Conservation (phyloP, 2,888 invertebrate genomes). For the Dugesia japonica region DNA sequence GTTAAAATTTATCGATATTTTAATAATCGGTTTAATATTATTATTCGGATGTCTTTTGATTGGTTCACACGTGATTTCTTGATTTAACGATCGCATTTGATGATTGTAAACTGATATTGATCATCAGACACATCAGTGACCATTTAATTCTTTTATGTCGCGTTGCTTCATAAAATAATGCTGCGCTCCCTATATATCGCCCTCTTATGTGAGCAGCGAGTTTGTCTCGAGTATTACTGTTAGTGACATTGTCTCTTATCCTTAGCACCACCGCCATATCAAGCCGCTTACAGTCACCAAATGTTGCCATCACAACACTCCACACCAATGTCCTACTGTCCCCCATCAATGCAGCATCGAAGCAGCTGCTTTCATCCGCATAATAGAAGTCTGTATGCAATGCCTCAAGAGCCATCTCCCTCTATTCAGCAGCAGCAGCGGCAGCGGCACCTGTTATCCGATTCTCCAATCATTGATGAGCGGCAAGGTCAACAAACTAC, state of each 20-base stretch:
- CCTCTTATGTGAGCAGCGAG: background rate
- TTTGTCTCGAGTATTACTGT: slow-evolving; percentile 15
- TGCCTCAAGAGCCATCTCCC: slow-evolving; percentile 20
- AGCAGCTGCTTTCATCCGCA: slow-evolving; percentile 14
- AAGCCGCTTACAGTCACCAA: slow-evolving; percentile 15
- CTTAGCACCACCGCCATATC: slow-evolving; percentile 13
- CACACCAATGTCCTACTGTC: slow-evolving; percentile 15
- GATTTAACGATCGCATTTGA: slow-evolving; percentile 16
- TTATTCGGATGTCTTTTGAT: background rate
- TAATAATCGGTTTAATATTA: background rate
- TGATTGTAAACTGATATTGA: slow-evolving; percentile 16
- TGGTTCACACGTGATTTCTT: slow-evolving; percentile 11
- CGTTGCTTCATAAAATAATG: background rate
- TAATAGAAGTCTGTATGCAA: slow-evolving; percentile 15
- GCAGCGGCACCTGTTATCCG: slow-evolving; percentile 7
- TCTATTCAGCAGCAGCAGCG: slow-evolving; percentile 3
- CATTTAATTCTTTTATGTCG: slow-evolving; percentile 10
- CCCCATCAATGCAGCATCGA: slow-evolving; percentile 12
- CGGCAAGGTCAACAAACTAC: slow-evolving; percentile 9
- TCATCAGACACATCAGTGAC: slow-evolving; percentile 20
- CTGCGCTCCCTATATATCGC: slow-evolving; percentile 14
- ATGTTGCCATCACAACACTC: slow-evolving; percentile 20
- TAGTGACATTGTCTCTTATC: slow-evolving; percentile 20
- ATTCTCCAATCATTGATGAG: background rate
- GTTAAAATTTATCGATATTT: no score